Percentiles rank a stretch among this genome's conserved stretches.
Conservation (phyloP, 2,797 vertebrate genomes). For the Microtus agrestis region DNA sequence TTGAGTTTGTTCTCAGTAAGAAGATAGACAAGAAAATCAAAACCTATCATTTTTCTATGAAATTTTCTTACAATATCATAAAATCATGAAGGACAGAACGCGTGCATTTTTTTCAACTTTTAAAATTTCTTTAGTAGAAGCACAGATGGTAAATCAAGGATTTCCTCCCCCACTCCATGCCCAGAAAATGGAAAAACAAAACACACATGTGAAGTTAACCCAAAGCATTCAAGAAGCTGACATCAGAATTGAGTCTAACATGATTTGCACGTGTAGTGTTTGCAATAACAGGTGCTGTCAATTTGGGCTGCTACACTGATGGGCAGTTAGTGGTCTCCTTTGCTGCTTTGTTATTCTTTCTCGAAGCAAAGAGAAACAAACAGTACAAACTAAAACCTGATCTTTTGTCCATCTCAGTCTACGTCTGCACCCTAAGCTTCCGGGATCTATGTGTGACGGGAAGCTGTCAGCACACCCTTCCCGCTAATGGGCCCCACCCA, state of each 20-base stretch:
- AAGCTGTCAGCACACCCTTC: not conserved
- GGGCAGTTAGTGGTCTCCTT: not conserved
- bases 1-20: not conserved
- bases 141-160: not conserved
- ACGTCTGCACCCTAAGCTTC: not conserved
- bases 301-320: slow-evolving; percentile 7
- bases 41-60: slow-evolving; percentile 15
- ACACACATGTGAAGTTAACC: not conserved
- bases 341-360: not conserved
- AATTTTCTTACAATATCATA: not conserved
- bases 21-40: not conserved
- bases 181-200: not conserved
- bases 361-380: slow-evolving; percentile 34
- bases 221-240: not conserved
- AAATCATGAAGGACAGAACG: slow-evolving; percentile 26
- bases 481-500: not conserved
- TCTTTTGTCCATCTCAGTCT: not conserved
- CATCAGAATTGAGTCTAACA: not conserved
- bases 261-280: not conserved
- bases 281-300: not conserved
- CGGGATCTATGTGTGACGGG: not conserved
- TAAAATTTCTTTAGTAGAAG: slow-evolving; percentile 21
- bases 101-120: slow-evolving; percentile 9
- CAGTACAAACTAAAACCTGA: not conserved
- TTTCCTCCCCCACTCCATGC: not conserved